phyloP scores from a whole-genome alignment of 2,113 vertebrate genomes.

The Anser brachyrhynchus region DNA sequence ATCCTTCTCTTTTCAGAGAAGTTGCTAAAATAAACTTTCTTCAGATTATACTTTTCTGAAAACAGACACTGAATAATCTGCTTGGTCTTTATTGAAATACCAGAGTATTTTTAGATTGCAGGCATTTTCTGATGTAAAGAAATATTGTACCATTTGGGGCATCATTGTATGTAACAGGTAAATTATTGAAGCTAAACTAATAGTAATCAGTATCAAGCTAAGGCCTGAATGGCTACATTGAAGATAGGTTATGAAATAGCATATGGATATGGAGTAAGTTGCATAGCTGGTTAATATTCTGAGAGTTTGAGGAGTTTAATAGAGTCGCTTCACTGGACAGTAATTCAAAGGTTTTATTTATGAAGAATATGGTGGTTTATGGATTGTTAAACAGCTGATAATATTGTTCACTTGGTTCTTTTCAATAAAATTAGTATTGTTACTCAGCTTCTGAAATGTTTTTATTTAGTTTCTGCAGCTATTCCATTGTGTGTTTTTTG shows the following conservation, averaged over 20 bases:
- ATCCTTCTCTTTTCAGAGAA: neutral
- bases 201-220: neutral
- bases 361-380: slow-evolving; percentile 19
- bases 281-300: neutral
- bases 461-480: slow-evolving; percentile 73
- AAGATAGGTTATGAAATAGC: neutral
- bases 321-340: neutral
- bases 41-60: neutral
- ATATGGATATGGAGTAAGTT: neutral
- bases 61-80: neutral
- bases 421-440: slow-evolving; percentile 57
- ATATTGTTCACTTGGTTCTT: slow-evolving; percentile 28
- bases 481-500: slow-evolving; percentile 69
- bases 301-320: neutral
- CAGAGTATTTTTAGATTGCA: neutral
- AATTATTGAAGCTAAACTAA: neutral
- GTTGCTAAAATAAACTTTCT: neutral
- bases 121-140: neutral
- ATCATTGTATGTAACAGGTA: neutral
- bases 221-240: neutral
- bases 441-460: slow-evolving; percentile 52
- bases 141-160: neutral
- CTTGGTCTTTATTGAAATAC: neutral
- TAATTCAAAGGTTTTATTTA: neutral
- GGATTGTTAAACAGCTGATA: slow-evolving; percentile 38